These are phyloP conservation scores for Pterophyllum scalare DNA, from an alignment of 2,113 vertebrate genomes.

Conservation along the genomic window DNA sequence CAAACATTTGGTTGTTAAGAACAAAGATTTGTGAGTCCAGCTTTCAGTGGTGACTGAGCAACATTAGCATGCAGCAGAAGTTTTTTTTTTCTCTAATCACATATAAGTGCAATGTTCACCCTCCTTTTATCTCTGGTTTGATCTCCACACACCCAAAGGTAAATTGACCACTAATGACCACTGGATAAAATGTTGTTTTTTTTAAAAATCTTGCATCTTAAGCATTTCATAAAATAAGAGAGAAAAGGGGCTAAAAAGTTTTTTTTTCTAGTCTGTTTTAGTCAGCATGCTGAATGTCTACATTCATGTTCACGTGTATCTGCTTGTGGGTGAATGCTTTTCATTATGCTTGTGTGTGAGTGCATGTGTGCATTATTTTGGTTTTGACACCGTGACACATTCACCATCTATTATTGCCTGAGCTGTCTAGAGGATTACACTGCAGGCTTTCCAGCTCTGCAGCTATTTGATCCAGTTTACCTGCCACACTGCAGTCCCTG, in stretches of 20 bases:
- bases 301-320: neutral
- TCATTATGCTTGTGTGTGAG: conserved; percentile 2
- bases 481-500: conserved; percentile 6
- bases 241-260: neutral
- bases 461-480: conserved; percentile 6
- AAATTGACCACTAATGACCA: neutral
- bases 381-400: neutral
- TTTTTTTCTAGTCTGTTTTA: neutral
- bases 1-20: neutral
- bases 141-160: neutral
- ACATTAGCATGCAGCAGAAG: neutral
- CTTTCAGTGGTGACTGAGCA: neutral
- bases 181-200: too few species aligned
- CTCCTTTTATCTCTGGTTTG: neutral
- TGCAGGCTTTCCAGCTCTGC: neutral
- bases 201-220: neutral
- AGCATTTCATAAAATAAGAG: neutral
- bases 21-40: neutral
- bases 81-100: too few species aligned
- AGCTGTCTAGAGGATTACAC: conserved; percentile 9
- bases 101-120: neutral
- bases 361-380: neutral
- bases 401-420: neutral
- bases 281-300: neutral
- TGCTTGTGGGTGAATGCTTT: neutral